Evolutionary conservation across 2,888 invertebrate genomes (phyloP), one percentile per base, ranked within the genome.

Genomic region (Mactromeris polynyma): DNA sequence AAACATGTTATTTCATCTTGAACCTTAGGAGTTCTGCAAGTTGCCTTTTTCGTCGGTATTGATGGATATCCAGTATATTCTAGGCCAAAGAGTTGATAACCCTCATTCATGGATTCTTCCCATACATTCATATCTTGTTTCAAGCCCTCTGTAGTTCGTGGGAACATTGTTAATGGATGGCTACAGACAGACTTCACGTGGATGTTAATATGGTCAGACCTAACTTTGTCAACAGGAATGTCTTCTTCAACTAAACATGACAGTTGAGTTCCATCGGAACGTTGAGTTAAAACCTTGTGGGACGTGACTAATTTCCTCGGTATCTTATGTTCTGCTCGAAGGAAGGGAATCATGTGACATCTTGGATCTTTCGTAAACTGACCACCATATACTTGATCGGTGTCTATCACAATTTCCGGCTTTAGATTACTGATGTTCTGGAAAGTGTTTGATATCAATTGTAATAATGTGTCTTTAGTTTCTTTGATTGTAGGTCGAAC

Each of bases 321-420:
- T 36, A 51, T 26, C 19, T 9, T 54, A 26, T 17, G 21, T 36
- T 86, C 86, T 1, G 69, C 26, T 58, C 86, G 51, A 7, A 87
- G 6, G 0, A 26, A 17, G 21, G 82, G 86, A 42, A 78, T 82
- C 0, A 69, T 19, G 11, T 42, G 17, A 33, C 42, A n/a, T 78
- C 64, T 81, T 31, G 38, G 58, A 38, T 54, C 54, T 31, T 82
- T 87, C 11, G 58, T 51, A 6, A 87, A 54, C 19, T 82, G 86
- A n/a, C 78, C 78, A 19, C 78, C 58, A 58, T 31, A 87, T 38
- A 83, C 46, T 58, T 58, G 19, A 42, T 81, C 78, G 2, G 4
- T 33, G 9, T 36, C 33, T 21, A 87, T 82, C 21, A 87, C 21
- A 26, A 82, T 26, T 58, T 87, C 82, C 1, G 78, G 21, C 7